Base-by-base conservation (phyloP, 2,113 vertebrate genomes). In the Galbula dea region DNA sequence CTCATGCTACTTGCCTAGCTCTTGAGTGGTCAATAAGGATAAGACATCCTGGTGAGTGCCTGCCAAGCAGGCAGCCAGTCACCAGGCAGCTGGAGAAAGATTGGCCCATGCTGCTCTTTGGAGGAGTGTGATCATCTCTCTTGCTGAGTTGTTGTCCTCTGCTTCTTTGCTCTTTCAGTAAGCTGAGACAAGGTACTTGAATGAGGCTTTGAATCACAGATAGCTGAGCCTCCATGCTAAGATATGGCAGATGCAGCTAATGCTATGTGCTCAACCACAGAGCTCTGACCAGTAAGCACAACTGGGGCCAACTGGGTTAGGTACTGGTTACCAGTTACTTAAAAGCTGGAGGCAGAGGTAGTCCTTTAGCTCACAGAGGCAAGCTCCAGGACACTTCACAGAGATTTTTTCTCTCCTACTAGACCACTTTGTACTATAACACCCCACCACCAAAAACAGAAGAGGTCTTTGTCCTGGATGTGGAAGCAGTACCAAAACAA, bases 351-450 rank as follows among this genome's bases (percentile, higher is more conserved):
- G 37, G 32, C 61, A 86, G 30, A 63, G 22, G 10, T 52, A 68
- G 32, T 15, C 19, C 39, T 93, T 94, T 37, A 43, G 32, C 34
- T 82, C 34, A 23, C 9, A 37, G 8, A 51, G 21, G 15, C 8
- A 61, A 67, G 6, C 14, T 62, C 46, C 5, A 8, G 37, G 24
- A 4, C 11, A 51, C 19, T 49, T 88, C 41, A 94, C 9, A 72
- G 13, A 79, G 14, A 32, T 83, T 8, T 79, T 89, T 78, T 85
- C 77, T 89, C 15, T 41, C 9, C 22, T 46, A 24, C 14, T 86
- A 97, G 97, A 68, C 71, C 7, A 71, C 93, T 55, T 66, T 95
- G 59, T 94, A 78, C 23, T 97, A 95, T 55, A 97, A 97, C 12
- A 45, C 12, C 11, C 89, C 86, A 54, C 83, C 96, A 37, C 36